Evolutionary conservation across 2,797 vertebrate species (phyloP).

Genomic region (Sciurus carolinensis): DNA sequence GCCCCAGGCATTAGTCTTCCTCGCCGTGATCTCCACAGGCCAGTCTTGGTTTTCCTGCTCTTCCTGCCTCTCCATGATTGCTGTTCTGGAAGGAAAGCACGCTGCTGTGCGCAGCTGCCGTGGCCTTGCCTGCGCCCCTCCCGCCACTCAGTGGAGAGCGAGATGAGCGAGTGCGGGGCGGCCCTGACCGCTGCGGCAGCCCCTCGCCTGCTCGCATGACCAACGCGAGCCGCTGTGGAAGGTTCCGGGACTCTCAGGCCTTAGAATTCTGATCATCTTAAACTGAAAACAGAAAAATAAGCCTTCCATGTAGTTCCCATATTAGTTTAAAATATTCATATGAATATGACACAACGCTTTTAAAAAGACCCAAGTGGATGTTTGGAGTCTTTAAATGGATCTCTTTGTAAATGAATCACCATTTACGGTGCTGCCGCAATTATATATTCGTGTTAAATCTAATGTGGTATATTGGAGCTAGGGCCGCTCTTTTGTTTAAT

Average conservation of each 20-base stretch:
- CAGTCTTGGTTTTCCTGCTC: constrained; percentile 54
- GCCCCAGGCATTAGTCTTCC: not conserved
- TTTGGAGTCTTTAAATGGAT: constrained; percentile 74
- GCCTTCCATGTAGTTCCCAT: constrained; percentile 50
- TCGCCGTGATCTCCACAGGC: constrained; percentile 28
- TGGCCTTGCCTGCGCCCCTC: not conserved
- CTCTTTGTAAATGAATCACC: constrained; percentile 76
- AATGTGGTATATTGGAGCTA: constrained; percentile 61
- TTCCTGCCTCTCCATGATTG: not conserved
- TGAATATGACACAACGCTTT: constrained; percentile 68
- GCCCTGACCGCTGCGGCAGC: not conserved
- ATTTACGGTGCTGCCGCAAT: constrained; percentile 74
- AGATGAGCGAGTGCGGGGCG: not conserved
- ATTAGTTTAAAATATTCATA: constrained; percentile 77
- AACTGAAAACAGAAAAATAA: constrained; percentile 74
- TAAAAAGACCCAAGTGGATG: constrained; percentile 77
- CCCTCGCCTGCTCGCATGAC: not conserved
- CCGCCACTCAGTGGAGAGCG: not conserved
- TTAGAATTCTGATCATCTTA: constrained; percentile 70
- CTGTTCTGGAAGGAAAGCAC: constrained; percentile 4
- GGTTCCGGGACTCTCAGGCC: constrained; percentile 54
- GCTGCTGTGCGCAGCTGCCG: not conserved
- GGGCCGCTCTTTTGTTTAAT: constrained; percentile 76
- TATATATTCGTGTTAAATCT: constrained; percentile 76
- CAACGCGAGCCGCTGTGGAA: constrained; percentile 3